phyloP scores from a whole-genome alignment of 2,113 vertebrate species.

The Glaucidium brasilianum region DNA sequence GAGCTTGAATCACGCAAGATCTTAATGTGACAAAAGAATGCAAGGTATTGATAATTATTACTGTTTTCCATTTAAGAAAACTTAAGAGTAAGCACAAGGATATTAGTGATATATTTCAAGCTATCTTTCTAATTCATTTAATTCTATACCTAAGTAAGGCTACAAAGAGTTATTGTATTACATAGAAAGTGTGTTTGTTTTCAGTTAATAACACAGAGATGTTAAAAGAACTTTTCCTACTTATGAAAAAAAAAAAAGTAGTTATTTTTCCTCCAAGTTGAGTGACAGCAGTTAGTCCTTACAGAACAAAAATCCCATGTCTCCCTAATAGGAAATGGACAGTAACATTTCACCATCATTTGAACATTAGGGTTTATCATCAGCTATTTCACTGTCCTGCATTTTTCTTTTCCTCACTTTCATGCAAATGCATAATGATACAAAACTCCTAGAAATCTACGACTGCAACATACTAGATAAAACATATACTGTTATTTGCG shows the following conservation, averaged over 20 bases:
- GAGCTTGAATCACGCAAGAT: background rate
- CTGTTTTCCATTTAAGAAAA: background rate
- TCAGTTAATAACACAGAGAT: background rate
- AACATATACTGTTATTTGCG: fast-evolving
- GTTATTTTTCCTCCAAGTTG: background rate
- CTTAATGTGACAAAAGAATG: background rate
- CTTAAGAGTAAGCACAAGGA: background rate
- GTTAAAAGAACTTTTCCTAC: background rate
- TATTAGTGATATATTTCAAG: background rate
- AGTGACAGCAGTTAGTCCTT: background rate
- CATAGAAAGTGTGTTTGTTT: background rate
- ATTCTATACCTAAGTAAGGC: background rate
- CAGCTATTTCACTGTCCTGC: background rate
- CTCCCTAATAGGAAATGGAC: background rate
- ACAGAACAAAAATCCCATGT: background rate
- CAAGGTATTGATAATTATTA: background rate
- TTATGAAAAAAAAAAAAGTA: background rate
- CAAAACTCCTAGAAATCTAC: background rate
- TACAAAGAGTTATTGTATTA: background rate
- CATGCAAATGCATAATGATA: background rate
- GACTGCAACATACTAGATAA: background rate
- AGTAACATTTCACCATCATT: background rate
- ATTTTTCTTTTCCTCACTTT: background rate
- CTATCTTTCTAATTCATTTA: background rate
- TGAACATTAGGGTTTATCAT: background rate